These are phyloP conservation scores for Tigriopus japonicus DNA, from an alignment of 1,140 invertebrate species.

Conservation along the genomic window DNA sequence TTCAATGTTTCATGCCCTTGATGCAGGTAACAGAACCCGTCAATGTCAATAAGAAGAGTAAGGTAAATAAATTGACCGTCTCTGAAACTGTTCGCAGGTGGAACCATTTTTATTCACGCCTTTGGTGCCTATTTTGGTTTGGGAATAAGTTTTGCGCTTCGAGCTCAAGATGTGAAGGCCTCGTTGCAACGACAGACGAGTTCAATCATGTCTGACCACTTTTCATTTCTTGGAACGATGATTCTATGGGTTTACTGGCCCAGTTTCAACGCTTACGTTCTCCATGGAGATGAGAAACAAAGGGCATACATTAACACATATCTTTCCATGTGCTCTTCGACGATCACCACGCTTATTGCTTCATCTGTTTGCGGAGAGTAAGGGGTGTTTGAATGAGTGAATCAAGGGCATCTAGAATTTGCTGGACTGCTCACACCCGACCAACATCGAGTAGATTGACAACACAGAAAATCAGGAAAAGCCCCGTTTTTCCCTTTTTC, in stretches of 20 bases:
- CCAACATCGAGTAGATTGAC: no score
- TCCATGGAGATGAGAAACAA: constrained; percentile 22
- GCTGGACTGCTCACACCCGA: no score
- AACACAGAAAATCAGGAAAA: no score
- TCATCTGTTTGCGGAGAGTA: constrained; percentile 24
- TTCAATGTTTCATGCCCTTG: constrained; percentile 23
- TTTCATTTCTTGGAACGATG: constrained; percentile 35
- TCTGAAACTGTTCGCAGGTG: no score
- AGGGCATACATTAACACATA: constrained; percentile 29
- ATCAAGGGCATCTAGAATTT: no score
- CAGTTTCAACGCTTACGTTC: constrained; percentile 29
- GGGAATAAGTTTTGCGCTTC: constrained; percentile 21
- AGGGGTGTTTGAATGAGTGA: constrained; percentile 19
- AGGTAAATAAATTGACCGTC: constrained; percentile 24
- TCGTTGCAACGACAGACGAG: no score
- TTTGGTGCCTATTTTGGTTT: constrained; percentile 40
- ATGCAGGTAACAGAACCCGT: background rate
- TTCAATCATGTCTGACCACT: constrained; percentile 27
- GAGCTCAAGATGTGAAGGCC: constrained; percentile 13
- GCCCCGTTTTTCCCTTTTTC: no score
- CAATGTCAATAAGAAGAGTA: background rate
- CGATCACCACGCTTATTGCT: constrained; percentile 29
- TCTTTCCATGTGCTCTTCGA: constrained; percentile 27
- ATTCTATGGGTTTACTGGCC: constrained; percentile 38
- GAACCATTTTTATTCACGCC: constrained; percentile 35